Base-by-base conservation (phyloP, 2,888 invertebrate species). In the Prostheceraeus crozeri region DNA sequence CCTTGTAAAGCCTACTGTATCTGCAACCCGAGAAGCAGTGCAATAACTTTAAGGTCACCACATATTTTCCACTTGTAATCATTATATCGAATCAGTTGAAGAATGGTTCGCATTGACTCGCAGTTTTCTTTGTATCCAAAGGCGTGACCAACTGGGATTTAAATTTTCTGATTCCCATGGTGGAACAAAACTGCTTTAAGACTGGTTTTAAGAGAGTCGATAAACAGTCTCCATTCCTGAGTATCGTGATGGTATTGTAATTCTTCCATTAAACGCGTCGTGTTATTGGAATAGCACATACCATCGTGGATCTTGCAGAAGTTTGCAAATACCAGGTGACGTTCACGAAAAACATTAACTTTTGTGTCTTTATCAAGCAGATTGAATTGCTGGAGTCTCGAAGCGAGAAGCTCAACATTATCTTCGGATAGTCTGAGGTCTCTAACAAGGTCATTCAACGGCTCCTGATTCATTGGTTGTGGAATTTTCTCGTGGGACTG, bases 1-100 rank as follows among this genome's bases (percentile, higher is more conserved):
- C 52, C 25, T 51, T 25, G 30, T 51, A 23, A 51, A 51, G 23
- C 52, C 52, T 21, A 23, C n/a, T n/a, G n/a, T n/a, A n/a, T 51
- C 25, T 51, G 52, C 52, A 51, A 27, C 30, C 52, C 52, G 8
- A 51, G 23, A 19, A 51, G n/a, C 23, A 28, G 52, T 11, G 27
- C 52, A 27, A 51, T 19, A 14, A 51, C 52, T 28, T 21, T 51
- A 25, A 51, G 52, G 23, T 23, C 30, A 27, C 52, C 23, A 23
- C 25, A 51, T 14, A 40, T 40, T 8, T 14, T 16, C n/a, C 40
- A 40, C 6, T 40, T 14, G 19, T 8, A 40, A 14, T 8, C 19
- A 4, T 16, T 14, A 40, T 40, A 40, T 40, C 19, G n/a, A 4
- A 40, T 40, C 19, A 16, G 14, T 40, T 40, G 16, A 14, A 40